These are phyloP conservation scores for Eulithis testata DNA, from an alignment of 2,888 invertebrate genomes.

Conservation along the genomic window DNA sequence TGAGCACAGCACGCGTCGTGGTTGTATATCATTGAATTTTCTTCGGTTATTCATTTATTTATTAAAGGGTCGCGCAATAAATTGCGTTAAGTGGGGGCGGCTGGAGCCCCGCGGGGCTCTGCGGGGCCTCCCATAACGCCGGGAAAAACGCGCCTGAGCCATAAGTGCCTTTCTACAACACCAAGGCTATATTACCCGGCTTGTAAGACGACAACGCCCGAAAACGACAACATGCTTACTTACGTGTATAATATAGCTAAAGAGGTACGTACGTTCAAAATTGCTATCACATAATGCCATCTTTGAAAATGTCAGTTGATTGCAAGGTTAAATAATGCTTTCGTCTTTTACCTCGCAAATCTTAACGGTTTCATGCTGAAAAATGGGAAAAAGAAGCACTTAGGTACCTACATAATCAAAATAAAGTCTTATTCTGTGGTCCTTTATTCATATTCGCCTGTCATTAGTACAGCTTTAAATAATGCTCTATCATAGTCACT, in stretches of 20 bases:
- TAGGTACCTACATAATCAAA: too few relatives aligned
- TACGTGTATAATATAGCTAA: constrained; percentile 8
- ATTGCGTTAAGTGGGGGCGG: constrained; percentile 84
- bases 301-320: neutral
- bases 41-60: constrained; percentile 83
- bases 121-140: constrained; percentile 78
- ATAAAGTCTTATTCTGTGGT: too few relatives aligned
- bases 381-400: too few relatives aligned
- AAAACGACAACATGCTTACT: constrained; percentile 9
- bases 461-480: too few relatives aligned
- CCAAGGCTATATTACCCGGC: constrained; percentile 64
- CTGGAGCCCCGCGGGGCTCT: constrained; percentile 73
- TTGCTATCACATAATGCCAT: constrained; percentile 12
- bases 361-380: too few relatives aligned
- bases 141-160: constrained; percentile 74
- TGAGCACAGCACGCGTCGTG: constrained; percentile 58
- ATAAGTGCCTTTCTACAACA: constrained; percentile 81
- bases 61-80: constrained; percentile 82
- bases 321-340: too few relatives aligned
- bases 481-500: too few relatives aligned
- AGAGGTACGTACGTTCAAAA: neutral
- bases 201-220: constrained; percentile 10
- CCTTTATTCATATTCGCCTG: too few relatives aligned
- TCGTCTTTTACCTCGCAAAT: too few relatives aligned
- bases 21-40: constrained; percentile 82